Base-by-base conservation (phyloP, 2,113 vertebrate genomes). In the Pseudopipra pipra region DNA sequence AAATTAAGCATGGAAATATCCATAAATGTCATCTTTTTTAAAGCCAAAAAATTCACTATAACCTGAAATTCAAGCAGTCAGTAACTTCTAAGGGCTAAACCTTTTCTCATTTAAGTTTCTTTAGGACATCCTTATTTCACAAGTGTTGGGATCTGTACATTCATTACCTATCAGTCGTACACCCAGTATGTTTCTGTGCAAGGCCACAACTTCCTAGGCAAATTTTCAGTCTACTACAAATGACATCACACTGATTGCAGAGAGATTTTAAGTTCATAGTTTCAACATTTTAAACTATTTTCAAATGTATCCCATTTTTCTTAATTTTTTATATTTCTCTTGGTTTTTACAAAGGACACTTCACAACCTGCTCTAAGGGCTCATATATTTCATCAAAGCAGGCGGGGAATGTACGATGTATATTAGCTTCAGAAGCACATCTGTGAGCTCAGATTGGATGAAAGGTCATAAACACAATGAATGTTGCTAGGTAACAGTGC, bases 401-500 rank as follows among this genome's bases (percentile, higher is more conserved):
- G 96, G 97, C 78, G 88, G 95, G 94, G 90, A 96, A 96, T 97
- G 83, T 96, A 94, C 97, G 95, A 97, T 98, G 96, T 98, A 98
- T 97, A 98, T 98, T 98, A 98, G 98, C 96, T 98, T 98, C 96
- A 98, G 97, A 97, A 98, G 94, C 97, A 98, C 98, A 98, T 98
- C 98, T 98, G 97, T 98, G 98, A 97, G 97, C 96, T 98, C 95
- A 98, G 97, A 98, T 98, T 98, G 97, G 98, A 98, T 97, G 96
- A 97, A 98, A 98, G 98, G 98, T 98, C 98, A 98, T 97, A 97
- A 98, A 98, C 97, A 98, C 98, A 98, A 98, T 98, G 98, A 97
- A 97, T 98, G 98, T 98, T 98, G 98, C 98, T 98, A 98, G 98
- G 98, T 98, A 98, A 98, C 98, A 95, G 96, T 97, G 98, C 97